phyloP scores from a whole-genome alignment of 2,797 vertebrate genomes.

The Helicolenus hilgendorfi region DNA sequence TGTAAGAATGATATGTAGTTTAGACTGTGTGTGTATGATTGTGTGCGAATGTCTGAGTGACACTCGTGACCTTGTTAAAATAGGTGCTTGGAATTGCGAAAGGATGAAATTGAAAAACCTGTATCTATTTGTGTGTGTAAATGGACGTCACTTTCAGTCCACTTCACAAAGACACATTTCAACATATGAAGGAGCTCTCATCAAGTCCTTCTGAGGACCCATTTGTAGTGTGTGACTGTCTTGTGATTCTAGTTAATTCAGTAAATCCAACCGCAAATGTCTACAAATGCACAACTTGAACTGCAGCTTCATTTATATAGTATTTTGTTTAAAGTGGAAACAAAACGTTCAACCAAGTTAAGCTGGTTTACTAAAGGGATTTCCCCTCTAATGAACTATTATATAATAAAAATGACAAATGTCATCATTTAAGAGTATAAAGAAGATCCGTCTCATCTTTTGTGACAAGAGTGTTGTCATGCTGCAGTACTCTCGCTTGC shows the following conservation, averaged over 20 bases:
- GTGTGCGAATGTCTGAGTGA: not conserved
- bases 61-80: not conserved
- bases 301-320: not conserved
- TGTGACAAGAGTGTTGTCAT: no score
- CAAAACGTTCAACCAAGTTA: no score
- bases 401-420: no score
- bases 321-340: not conserved
- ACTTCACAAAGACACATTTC: constrained; percentile 4
- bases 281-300: not conserved
- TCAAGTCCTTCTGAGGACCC: not conserved
- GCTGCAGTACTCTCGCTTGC: no score
- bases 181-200: not conserved
- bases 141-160: not conserved
- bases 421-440: no score
- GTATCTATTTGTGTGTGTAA: constrained; percentile 9
- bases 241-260: not conserved
- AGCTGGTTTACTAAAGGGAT: no score
- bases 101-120: constrained; percentile 4
- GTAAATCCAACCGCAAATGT: not conserved
- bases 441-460: no score
- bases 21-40: not conserved
- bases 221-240: not conserved
- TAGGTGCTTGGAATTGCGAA: not conserved
- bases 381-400: no score
- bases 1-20: not conserved